Conservation (phyloP, 2,797 vertebrate genomes). For the Sebastes goodei region DNA sequence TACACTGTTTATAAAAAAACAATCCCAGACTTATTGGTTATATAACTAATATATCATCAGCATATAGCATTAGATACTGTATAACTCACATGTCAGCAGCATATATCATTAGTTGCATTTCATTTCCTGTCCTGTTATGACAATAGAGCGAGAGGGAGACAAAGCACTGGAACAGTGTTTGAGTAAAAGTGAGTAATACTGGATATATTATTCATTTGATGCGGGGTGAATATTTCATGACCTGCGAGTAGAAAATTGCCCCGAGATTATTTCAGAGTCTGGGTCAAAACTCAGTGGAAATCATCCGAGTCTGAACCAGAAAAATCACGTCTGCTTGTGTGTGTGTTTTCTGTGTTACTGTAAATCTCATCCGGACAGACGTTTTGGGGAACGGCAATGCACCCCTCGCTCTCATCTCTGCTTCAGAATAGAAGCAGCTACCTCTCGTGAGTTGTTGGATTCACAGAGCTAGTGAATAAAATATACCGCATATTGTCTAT, state of each 20-base stretch:
- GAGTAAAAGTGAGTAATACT: conserved; percentile 53
- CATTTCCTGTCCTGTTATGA: conserved; percentile 31
- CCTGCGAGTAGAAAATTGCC: conserved; percentile 35
- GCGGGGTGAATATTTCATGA: conserved; percentile 70
- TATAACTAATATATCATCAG: conserved; percentile 7
- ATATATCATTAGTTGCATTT: conserved; percentile 24
- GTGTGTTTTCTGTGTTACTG: conserved; percentile 9
- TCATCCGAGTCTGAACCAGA: conserved; percentile 39
- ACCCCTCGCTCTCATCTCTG: neutral
- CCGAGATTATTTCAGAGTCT: conserved; percentile 59
- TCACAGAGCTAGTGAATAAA: conserved; percentile 30
- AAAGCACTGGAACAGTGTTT: conserved; percentile 24
- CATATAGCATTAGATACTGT: conserved; percentile 11
- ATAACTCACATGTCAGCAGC: neutral
- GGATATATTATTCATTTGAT: conserved; percentile 65
- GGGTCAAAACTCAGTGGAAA: conserved; percentile 68
- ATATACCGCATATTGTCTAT: conserved; percentile 33
- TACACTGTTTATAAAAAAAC: neutral
- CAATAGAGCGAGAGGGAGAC: conserved; percentile 16
- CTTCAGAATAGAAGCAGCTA: neutral
- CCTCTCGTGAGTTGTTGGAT: neutral
- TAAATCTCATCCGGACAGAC: conserved; percentile 22
- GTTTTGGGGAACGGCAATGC: neutral
- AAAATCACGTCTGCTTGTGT: conserved; percentile 22
- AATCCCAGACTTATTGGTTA: conserved; percentile 12